Evolutionary conservation across 2,888 invertebrate genomes (phyloP), one percentile per base, ranked within the genome.

Genomic region (Cheilosia soror): DNA sequence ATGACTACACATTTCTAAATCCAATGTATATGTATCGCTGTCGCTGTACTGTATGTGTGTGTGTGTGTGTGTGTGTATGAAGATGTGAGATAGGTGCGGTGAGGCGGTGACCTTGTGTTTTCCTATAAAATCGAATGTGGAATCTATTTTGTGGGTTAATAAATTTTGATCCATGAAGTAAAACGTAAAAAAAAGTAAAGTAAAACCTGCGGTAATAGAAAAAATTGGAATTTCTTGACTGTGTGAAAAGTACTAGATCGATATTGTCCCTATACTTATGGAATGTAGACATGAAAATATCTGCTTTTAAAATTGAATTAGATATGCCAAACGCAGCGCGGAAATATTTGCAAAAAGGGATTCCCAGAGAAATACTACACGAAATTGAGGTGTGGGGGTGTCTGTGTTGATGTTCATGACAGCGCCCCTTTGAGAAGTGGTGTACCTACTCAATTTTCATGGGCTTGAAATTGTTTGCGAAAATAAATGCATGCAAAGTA

Each of bases 61-160:
- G 11, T 20, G 20, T 9, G 15, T 20, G n/a, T 49, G 27, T 7
- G 15, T 11, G 5, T 6, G 29, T 20, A 2, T 20, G 20, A 20
- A 20, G 20, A 2, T 20, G 20, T 20, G 9, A 15, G 49, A 33
- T 55, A 27, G 71, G 27, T 53, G 62, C 44, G 68, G 60, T 42
- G 44, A 40, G 31, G 49, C 9, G 44, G 40, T 80, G 75, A 79
- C 79, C 84, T 84, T 84, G 83, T 29, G 15, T 65, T 84, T 51
- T 42, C 57, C 20, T 51, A 60, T 65, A 71, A 77, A 44, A 47
- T 66, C 40, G 78, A 78, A 78, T 84, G 75, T 75, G 63, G 75
- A 77, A 75, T 79, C 79, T 71, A 75, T 83, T 75, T 65, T 84
- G 75, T 71, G 80, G 80, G 71, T 84, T 80, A 80, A 71, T 79